Percentiles rank a stretch among this genome's conserved stretches.
These are phyloP conservation scores for Mionectes macconnelli DNA, from an alignment of 2,113 vertebrate genomes.

Conservation along the genomic window DNA sequence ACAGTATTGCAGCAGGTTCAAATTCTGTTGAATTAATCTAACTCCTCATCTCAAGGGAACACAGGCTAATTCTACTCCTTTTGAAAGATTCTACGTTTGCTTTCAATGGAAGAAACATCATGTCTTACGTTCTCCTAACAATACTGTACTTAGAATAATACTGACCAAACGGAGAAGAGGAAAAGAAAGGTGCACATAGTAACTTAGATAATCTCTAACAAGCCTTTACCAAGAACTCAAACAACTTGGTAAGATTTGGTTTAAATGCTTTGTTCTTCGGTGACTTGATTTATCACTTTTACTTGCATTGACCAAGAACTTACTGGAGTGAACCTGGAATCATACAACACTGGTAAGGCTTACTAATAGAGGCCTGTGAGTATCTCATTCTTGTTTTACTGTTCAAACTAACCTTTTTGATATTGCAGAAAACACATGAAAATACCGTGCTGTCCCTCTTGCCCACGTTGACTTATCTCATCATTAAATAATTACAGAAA, in stretches of 20 bases:
- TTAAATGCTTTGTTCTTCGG: background rate
- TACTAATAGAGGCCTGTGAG: background rate
- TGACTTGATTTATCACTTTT: background rate
- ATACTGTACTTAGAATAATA: background rate
- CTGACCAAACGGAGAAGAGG: background rate
- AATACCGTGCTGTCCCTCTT: background rate
- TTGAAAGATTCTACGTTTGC: background rate
- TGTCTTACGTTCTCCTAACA: background rate
- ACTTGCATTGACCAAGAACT: background rate
- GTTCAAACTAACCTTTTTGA: background rate
- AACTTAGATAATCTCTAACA: background rate
- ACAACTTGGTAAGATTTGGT: background rate
- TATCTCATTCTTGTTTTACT: background rate
- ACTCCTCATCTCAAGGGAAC: background rate
- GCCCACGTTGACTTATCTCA: background rate
- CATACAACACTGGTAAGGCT: background rate
- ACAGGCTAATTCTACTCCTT: background rate
- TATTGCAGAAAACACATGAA: background rate
- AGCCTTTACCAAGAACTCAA: background rate
- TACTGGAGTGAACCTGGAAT: accelerated
- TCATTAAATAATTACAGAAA: constrained; percentile 1
- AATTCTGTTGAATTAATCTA: background rate
- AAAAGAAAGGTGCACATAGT: background rate
- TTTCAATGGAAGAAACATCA: background rate
- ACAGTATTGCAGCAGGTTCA: background rate